A percentile compares a stretch with the other conserved stretches of the same genome.
phyloP scores from a whole-genome alignment of 2,113 vertebrate genomes.

The Sebastes fasciatus region DNA sequence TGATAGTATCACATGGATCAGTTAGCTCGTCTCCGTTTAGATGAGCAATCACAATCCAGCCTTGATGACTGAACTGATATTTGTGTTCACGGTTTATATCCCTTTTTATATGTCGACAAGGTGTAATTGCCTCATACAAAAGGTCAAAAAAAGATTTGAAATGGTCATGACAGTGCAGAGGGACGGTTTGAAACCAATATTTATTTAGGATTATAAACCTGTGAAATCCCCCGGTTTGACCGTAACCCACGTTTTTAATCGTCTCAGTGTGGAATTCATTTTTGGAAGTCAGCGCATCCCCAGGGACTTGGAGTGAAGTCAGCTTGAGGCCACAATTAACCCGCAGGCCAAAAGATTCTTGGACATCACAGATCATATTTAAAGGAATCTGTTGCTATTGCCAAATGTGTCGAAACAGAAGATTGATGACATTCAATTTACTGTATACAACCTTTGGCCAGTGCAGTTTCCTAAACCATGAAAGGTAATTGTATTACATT shows the following conservation, averaged over 20 bases:
- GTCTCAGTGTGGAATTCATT: slow-evolving; percentile 30
- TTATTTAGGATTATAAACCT: slow-evolving; percentile 33
- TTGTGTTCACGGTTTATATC: neutral
- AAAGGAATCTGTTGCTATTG: slow-evolving; percentile 11
- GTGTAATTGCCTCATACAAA: slow-evolving; percentile 1
- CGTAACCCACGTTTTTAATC: neutral
- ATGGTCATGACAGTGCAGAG: neutral
- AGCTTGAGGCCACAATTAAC: slow-evolving; percentile 13
- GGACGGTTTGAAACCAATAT: slow-evolving; percentile 18
- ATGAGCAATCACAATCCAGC: neutral
- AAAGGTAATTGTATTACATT: neutral
- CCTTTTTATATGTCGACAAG: neutral
- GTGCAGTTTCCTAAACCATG: neutral
- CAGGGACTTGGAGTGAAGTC: slow-evolving; percentile 19
- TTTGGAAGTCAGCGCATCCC: slow-evolving; percentile 25
- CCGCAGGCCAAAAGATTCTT: slow-evolving; percentile 32
- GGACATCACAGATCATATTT: slow-evolving; percentile 20
- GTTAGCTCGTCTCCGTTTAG: neutral
- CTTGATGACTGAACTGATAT: neutral
- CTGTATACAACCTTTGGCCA: neutral
- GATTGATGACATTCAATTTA: neutral
- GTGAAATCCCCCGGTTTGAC: slow-evolving; percentile 13
- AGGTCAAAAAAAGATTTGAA: neutral
- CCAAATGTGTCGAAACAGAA: slow-evolving; percentile 13
- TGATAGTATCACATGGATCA: neutral